Base-by-base conservation (phyloP, 1,140 invertebrate genomes). In the Chrysomallon squamiferum region DNA sequence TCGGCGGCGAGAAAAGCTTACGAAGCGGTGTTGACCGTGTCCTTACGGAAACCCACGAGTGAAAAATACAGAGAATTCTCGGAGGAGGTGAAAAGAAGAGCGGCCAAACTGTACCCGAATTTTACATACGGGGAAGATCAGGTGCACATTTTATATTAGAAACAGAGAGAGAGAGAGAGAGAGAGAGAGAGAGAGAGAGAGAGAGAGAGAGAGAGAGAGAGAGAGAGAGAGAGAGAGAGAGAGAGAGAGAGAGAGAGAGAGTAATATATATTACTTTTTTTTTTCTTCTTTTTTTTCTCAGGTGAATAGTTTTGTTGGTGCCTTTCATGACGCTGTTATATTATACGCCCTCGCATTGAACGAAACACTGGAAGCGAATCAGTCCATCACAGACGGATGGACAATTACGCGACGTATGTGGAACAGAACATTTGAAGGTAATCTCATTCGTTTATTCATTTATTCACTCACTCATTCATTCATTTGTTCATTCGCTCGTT, bases 301-400 rank as follows among this genome's bases (percentile, higher is more conserved):
- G 78, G 78, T 80, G 18, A 80, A 80, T 62, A 86, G 86, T 81
- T 95, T 96, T 73, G 92, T 95, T 65, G 93, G 93, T 0, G 94
- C 94, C 0, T 96, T 97, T 78, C 96, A 96, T 79, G 95, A 97
- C 74, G 94, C 94, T 0, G 93, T 97, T 13, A 91, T 94, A 71
- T 85, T 97, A 25, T 88, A 96, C 69, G 94, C 93, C 0, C 93
- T 95, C 89, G 93, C 94, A 2, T 74, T 96, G 32, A 78, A 77
- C 59, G 69, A 76, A 49, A 77, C 76, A 3, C 35, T 78, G 13
- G 65, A 54, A 18, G 72, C 38, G 3, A 64, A 65, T 13, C 54
- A 54, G 15, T 66, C 63, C 25, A 49, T 69, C 4, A 63, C 58
- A 33, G 63, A 78, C 54, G 76, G 76, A n/a, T 57, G 25, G 9